Evolutionary conservation across 2,888 invertebrate species (phyloP), one percentile per base, ranked within the genome.

Genomic region (Brassicogethes aeneus): DNA sequence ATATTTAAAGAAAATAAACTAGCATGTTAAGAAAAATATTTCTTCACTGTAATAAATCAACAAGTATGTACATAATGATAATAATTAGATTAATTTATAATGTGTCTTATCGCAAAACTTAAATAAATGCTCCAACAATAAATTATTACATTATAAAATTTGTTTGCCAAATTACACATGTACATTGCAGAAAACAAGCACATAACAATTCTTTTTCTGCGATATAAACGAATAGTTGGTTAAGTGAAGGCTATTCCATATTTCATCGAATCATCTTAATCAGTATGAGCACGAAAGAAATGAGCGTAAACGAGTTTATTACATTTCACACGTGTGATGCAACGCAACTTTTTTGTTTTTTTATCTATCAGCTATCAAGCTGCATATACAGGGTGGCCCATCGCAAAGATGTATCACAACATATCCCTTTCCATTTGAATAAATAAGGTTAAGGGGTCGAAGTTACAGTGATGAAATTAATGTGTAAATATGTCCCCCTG

Each of bases 201-300:
- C n/a, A n/a, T n/a, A n/a, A n/a, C n/a, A n/a, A n/a, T n/a, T n/a
- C n/a, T n/a, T n/a, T n/a, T n/a, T n/a, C n/a, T n/a, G n/a, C n/a
- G n/a, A n/a, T n/a, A n/a, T n/a, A n/a, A n/a, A n/a, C n/a, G n/a
- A n/a, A n/a, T n/a, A n/a, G n/a, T n/a, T 36, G 16, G 16, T 36
- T 17, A 16, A 14, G 8, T 17, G 36, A 17, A 17, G 16, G 36
- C 33, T 33, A 33, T 33, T n/a, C 10, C 12, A n/a, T 33, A n/a
- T 33, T 33, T 33, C 14, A 33, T n/a, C 7, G n/a, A 29, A 29
- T 29, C n/a, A n/a, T n/a, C 23, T 23, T 23, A 23, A 23, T 45
- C 40, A 51, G 46, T 50, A 49, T 46, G 42, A 41, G 35, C 39
- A 37, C 42, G 48, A 48, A 42, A 44, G 48, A 47, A 49, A 49